Conservation (phyloP, 2,113 vertebrate genomes). For the Pseudonaja textilis region DNA sequence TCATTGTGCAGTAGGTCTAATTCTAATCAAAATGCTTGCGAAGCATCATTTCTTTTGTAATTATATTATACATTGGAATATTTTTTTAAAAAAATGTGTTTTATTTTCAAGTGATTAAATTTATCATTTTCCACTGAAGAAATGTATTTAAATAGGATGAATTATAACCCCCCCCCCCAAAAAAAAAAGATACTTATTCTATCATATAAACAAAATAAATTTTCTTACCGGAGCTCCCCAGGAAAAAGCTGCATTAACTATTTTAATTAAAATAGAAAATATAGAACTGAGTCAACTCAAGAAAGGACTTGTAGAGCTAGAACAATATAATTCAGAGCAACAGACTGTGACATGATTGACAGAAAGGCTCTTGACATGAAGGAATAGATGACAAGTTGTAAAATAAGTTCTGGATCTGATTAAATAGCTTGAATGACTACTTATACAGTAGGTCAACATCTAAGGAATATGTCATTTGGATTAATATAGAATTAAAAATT, state of each 20-base stretch:
- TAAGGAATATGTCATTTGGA: too few species aligned
- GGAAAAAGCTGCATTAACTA: too few species aligned
- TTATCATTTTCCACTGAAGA: not conserved
- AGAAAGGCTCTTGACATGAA: conserved; percentile 75
- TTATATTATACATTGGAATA: not conserved
- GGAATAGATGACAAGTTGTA: conserved; percentile 71
- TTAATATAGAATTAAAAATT: too few species aligned
- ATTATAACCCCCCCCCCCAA: not conserved
- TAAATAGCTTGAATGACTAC: conserved; percentile 31
- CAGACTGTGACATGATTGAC: conserved; percentile 71
- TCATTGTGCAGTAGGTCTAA: accelerated
- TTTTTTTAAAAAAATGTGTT: conserved; percentile 7
- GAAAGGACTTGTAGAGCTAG: conserved; percentile 72
- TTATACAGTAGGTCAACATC: too few species aligned
- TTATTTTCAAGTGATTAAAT: conserved; percentile 4
- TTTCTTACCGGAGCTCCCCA: too few species aligned
- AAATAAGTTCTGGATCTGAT: conserved; percentile 78
- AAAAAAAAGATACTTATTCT: not conserved
- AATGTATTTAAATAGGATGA: not conserved
- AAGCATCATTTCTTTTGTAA: not conserved
- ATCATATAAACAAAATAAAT: not conserved
- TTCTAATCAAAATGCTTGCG: conserved; percentile 26
- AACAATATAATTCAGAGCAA: conserved; percentile 68
- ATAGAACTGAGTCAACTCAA: conserved; percentile 48
- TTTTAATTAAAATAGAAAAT: too few species aligned